Conservation (phyloP, 1,140 invertebrate species). For the Caenorhabditis inopinata region DNA sequence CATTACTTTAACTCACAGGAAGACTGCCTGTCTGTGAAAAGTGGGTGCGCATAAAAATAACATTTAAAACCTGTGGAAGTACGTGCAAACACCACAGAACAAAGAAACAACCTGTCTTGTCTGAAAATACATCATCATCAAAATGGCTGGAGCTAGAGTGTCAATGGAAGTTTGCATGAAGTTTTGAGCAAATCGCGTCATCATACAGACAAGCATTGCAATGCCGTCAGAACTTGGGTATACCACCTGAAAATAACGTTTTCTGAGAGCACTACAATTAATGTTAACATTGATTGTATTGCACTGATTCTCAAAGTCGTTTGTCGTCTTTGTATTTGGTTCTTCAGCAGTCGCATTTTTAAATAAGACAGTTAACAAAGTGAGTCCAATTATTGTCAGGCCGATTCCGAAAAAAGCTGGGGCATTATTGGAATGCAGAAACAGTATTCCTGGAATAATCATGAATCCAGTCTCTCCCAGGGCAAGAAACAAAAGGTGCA, state of each 20-base stretch:
- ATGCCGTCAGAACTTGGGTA: constrained; percentile 2
- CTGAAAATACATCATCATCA: constrained; percentile 32
- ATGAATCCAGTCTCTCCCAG: neutral
- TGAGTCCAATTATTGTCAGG: constrained; percentile 8
- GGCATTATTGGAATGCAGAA: neutral
- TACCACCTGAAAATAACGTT: neutral
- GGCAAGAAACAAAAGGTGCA: neutral
- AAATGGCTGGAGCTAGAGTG: neutral
- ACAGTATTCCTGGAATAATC: neutral
- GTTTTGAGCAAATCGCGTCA: constrained; percentile 4
- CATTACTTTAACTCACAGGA: too few species aligned
- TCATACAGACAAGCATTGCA: neutral
- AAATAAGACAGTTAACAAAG: neutral
- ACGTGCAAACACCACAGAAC: too few species aligned
- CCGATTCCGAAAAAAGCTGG: neutral
- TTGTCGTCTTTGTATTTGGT: neutral
- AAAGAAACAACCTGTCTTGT: constrained; percentile 18
- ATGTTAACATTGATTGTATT: neutral
- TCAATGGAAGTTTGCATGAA: constrained; percentile 21
- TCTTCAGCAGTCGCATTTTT: neutral
- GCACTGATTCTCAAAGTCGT: neutral
- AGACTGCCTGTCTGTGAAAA: too few species aligned
- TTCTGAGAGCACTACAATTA: neutral
- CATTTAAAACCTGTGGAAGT: too few species aligned
- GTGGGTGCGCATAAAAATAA: too few species aligned